A percentile compares a stretch with the other conserved stretches of the same genome.
Evolutionary conservation across 2,797 vertebrate genomes (phyloP).

Genomic region (Borostomias antarcticus): DNA sequence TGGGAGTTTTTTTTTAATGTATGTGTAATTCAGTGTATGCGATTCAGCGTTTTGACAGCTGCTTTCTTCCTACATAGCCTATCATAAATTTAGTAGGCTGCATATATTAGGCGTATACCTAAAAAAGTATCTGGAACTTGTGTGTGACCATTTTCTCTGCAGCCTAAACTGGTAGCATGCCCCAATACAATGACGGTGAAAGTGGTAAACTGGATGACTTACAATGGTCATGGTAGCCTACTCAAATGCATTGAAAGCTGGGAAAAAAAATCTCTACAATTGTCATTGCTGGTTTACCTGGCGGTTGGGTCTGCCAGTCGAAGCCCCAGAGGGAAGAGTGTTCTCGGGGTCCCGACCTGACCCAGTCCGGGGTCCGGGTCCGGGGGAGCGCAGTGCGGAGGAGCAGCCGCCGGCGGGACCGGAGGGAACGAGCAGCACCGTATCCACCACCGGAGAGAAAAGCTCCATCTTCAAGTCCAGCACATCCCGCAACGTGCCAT

Average conservation of each 20-base stretch:
- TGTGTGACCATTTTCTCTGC: no score
- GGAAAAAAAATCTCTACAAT: neutral
- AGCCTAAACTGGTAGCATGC: no score
- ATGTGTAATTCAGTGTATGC: no score
- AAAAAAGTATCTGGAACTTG: no score
- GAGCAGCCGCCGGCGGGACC: neutral
- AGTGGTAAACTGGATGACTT: neutral
- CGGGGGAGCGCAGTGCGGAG: neutral
- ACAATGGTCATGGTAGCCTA: neutral
- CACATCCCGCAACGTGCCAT: constrained; percentile 46
- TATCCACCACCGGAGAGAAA: constrained; percentile 42
- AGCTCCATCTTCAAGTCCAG: constrained; percentile 60
- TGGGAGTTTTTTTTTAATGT: no score
- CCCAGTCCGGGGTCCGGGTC: neutral
- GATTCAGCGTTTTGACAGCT: no score
- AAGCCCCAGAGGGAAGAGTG: neutral
- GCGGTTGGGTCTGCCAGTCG: neutral
- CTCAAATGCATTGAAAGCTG: neutral
- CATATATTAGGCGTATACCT: no score
- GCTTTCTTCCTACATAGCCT: no score
- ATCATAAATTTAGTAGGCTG: neutral
- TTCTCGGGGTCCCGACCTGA: neutral
- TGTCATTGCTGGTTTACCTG: constrained; percentile 9
- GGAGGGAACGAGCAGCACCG: constrained; percentile 28
- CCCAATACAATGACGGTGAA: no score